Evolutionary conservation across 2,888 invertebrate genomes (phyloP).

Genomic region (Eustalomyia histrio): DNA sequence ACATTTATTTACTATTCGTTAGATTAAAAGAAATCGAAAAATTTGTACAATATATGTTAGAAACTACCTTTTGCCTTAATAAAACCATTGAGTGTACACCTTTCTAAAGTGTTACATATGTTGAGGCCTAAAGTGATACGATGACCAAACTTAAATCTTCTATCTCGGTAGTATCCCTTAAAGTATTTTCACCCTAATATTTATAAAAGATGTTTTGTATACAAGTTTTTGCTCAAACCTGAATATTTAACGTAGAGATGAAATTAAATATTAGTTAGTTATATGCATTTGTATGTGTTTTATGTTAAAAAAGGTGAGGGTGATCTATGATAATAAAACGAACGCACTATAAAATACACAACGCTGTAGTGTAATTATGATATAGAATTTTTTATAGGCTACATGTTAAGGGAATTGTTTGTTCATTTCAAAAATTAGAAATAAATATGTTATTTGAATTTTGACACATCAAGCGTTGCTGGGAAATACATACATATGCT

Average conservation of each 20-base stretch:
- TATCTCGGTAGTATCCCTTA: too few relatives aligned
- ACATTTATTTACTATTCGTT: neutral
- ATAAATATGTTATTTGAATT: conserved; percentile 32
- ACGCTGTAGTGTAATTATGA: conserved; percentile 31
- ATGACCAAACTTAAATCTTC: too few relatives aligned
- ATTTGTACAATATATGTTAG: too few relatives aligned
- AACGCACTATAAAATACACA: conserved; percentile 9
- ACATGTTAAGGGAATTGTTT: conserved; percentile 37
- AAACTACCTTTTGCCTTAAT: too few relatives aligned
- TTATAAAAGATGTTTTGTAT: neutral
- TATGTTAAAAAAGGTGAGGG: neutral
- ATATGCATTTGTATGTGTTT: neutral
- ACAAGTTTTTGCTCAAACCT: neutral
- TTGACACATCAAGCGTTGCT: conserved; percentile 34
- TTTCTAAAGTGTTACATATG: too few relatives aligned
- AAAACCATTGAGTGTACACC: too few relatives aligned
- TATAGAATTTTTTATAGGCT: conserved; percentile 29
- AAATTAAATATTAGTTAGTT: conserved; percentile 26
- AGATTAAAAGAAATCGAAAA: too few relatives aligned
- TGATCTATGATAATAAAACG: conserved; percentile 4
- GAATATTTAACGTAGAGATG: neutral
- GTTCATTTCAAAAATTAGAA: conserved; percentile 24
- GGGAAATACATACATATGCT: conserved; percentile 5
- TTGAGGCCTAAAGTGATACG: too few relatives aligned
- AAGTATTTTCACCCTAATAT: neutral